Evolutionary conservation across 2,797 vertebrate genomes (phyloP), one percentile per base, ranked within the genome.

Genomic region (Spinibarbus caldwelli): DNA sequence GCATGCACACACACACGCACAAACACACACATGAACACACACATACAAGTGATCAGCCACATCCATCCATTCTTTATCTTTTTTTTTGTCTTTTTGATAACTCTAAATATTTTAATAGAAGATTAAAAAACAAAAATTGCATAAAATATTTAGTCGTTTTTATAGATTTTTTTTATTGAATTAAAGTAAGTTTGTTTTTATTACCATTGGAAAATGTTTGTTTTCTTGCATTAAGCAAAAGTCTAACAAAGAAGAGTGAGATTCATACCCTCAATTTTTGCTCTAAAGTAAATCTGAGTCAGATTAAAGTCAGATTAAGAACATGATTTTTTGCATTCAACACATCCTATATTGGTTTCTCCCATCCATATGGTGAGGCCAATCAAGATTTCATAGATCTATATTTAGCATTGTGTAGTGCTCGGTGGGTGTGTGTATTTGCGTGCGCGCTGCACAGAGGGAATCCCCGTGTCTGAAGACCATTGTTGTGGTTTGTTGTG

Each of bases 401-500:
- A 85, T 88, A 83, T 88, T 85, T 86, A 80, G 57, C 67, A 66
- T 67, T 82, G 67, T 83, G 68, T 84, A n/a, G n/a, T 5, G 8
- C 73, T 66, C 70, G 10, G 17, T 71, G 67, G 70, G 70, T 85
- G 29, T 76, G 49, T 73, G 47, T 85, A 34, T 88, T 52, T 75
- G 71, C 77, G 26, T 82, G 78, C 41, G 26, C 12, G 47, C 45
- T 67, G 68, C 78, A 83, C 10, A 66, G 78, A 89, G 84, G 87
- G 82, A 87, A 89, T 81, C 89, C 87, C 85, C 68, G 10, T 72
- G 79, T 89, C 85, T 84, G 81, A 80, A 85, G 87, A 86, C 88
- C 80, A 89, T 91, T 91, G 90, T 91, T 89, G 87, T 87, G 87
- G 83, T 88, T 87, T 87, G 85, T 88, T 92, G 83, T 86, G 87